Evolutionary conservation across 2,113 vertebrate genomes (phyloP).

Genomic region (Xenopus laevis): DNA sequence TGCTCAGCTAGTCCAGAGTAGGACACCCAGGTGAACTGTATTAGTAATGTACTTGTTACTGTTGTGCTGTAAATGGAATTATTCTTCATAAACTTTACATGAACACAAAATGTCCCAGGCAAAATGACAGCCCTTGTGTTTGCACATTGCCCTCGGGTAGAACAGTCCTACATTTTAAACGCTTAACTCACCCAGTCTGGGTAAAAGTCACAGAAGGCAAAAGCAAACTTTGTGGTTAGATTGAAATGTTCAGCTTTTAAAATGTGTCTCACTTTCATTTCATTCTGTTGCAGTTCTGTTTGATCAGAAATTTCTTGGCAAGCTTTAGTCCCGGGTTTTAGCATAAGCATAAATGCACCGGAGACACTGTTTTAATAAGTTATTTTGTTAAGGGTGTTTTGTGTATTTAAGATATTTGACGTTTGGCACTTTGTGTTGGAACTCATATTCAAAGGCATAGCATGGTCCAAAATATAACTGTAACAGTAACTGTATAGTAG

Average conservation of each 20-base stretch:
- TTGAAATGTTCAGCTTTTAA: conserved; percentile 36
- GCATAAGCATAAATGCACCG: conserved; percentile 37
- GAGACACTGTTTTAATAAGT: conserved; percentile 44
- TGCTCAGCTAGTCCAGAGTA: too few relatives aligned
- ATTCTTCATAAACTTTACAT: too few relatives aligned
- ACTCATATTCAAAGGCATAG: background rate
- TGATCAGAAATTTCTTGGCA: conserved; percentile 42
- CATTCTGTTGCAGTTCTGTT: conserved; percentile 34
- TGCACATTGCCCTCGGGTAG: background rate
- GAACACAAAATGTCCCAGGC: too few relatives aligned
- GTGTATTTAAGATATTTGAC: conserved; percentile 27
- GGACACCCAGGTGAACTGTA: too few relatives aligned
- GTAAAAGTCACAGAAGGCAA: conserved; percentile 41
- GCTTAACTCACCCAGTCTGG: conserved; percentile 16
- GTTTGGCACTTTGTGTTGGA: conserved; percentile 24
- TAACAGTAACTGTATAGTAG: background rate
- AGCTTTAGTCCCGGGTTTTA: conserved; percentile 25
- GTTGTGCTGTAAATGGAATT: too few relatives aligned
- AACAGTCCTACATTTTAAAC: background rate
- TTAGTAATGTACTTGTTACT: too few relatives aligned
- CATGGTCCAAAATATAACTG: background rate
- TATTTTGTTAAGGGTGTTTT: conserved; percentile 38
- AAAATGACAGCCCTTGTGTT: too few relatives aligned
- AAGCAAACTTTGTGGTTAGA: conserved; percentile 40
- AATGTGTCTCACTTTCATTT: conserved; percentile 41